These are phyloP conservation scores for Cheilosia soror DNA, from an alignment of 2,888 invertebrate species.

Conservation along the genomic window DNA sequence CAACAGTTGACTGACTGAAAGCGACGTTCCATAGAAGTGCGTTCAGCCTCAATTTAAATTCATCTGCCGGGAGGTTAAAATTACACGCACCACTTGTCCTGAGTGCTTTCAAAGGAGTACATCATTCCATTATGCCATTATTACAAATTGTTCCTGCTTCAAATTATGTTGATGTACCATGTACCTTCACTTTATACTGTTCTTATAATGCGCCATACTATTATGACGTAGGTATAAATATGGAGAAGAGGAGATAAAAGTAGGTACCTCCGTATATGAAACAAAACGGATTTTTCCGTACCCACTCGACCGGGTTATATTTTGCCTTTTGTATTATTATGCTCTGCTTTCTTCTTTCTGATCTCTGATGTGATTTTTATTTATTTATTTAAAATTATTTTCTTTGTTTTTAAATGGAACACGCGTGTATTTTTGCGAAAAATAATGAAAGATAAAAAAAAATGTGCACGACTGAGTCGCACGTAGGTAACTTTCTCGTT, in stretches of 20 bases:
- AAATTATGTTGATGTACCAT: constrained; percentile 44
- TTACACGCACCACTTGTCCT: constrained; percentile 57
- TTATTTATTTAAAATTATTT: background rate
- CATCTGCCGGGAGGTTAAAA: constrained; percentile 55
- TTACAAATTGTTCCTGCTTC: constrained; percentile 58
- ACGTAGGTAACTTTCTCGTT: no score
- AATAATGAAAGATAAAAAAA: background rate
- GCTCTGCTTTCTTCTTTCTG: background rate
- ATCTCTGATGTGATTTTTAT: background rate
- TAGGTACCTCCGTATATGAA: background rate
- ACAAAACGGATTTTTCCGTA: constrained; percentile 28
- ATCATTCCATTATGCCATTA: constrained; percentile 66
- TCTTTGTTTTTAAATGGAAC: constrained; percentile 7
- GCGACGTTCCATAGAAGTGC: constrained; percentile 3
- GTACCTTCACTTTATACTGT: constrained; percentile 12
- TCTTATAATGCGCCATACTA: constrained; percentile 6
- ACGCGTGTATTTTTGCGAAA: constrained; percentile 20
- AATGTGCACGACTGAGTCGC: no score
- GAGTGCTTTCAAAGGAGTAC: constrained; percentile 63
- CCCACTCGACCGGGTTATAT: background rate
- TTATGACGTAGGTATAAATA: constrained; percentile 1
- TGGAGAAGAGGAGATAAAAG: background rate
- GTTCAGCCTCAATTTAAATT: constrained; percentile 43
- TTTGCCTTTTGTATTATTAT: constrained; percentile 22
- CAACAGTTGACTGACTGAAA: no score